Conservation (phyloP, 1,140 invertebrate species). For the Neodiprion fabricii region DNA sequence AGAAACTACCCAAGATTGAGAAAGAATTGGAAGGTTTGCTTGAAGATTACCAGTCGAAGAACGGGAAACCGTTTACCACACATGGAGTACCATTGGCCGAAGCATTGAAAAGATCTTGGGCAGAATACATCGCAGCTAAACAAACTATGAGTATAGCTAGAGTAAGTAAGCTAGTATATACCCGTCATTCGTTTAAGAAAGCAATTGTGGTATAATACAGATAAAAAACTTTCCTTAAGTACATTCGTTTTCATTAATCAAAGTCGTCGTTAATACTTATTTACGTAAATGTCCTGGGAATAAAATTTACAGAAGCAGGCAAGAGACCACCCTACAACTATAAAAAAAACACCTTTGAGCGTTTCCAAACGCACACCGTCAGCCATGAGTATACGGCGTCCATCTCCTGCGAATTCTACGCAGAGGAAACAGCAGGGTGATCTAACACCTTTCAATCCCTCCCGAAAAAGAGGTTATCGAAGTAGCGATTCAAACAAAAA, state of each 20-base stretch:
- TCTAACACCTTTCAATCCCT: constrained; percentile 37
- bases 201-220: too few relatives aligned
- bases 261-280: not conserved
- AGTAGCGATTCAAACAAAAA: constrained; percentile 36
- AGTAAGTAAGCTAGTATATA: constrained; percentile 30
- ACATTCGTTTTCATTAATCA: not conserved
- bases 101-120: constrained; percentile 64
- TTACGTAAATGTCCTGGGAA: not conserved
- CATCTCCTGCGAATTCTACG: constrained; percentile 35
- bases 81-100: constrained; percentile 66
- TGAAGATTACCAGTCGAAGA: constrained; percentile 62
- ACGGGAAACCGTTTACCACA: constrained; percentile 64
- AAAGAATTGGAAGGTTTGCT: constrained; percentile 64
- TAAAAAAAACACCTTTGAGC: constrained; percentile 48
- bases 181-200: too few relatives aligned
- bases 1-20: constrained; percentile 72
- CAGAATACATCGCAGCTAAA: constrained; percentile 50
- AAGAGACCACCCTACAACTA: constrained; percentile 44
- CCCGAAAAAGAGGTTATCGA: constrained; percentile 35
- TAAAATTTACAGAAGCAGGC: constrained; percentile 41
- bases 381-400: constrained; percentile 34
- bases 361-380: constrained; percentile 44
- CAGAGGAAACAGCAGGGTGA: constrained; percentile 50
- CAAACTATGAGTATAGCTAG: constrained; percentile 51
- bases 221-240: not conserved